Percentiles rank a stretch among this genome's conserved stretches.
phyloP scores from a whole-genome alignment of 2,888 invertebrate genomes.

The Byasa hedistus region DNA sequence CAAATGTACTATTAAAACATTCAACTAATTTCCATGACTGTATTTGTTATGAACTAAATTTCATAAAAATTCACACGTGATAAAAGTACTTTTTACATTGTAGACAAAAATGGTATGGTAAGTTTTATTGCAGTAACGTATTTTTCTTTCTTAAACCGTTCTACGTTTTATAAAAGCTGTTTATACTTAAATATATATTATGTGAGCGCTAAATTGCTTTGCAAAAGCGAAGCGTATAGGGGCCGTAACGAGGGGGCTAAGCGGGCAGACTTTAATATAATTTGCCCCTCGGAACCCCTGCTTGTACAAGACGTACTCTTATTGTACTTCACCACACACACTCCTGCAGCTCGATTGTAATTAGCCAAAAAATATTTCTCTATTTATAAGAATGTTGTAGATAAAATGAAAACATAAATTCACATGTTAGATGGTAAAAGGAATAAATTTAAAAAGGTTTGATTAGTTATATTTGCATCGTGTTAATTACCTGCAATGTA shows the following conservation, averaged over 20 bases:
- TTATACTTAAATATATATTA: conserved; percentile 10
- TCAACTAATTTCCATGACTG: too few species aligned
- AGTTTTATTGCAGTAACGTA: too few species aligned
- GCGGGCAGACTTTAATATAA: conserved; percentile 19
- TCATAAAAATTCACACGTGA: too few species aligned
- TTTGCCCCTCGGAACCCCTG: conserved; percentile 17
- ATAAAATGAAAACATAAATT: too few species aligned
- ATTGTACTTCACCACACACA: conserved; percentile 7
- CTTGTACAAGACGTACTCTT: conserved; percentile 12
- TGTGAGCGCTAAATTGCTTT: conserved; percentile 16
- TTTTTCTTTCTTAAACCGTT: not conserved
- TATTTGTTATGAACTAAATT: too few species aligned
- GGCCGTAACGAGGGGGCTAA: conserved; percentile 16
- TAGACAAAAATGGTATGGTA: too few species aligned
- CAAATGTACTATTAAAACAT: too few species aligned
- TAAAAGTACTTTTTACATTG: too few species aligned
- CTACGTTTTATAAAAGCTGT: not conserved
- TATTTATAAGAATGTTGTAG: not conserved
- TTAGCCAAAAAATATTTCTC: not conserved
- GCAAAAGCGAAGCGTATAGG: conserved; percentile 14
- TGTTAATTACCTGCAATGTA: too few species aligned
- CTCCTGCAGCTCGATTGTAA: not conserved
- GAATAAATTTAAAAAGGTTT: too few species aligned
- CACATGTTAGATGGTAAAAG: too few species aligned
- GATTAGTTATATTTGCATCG: too few species aligned